Percentiles rank a stretch among this genome's conserved stretches.
Conservation (phyloP, 2,888 invertebrate species). For the Cheilosia impressa region DNA sequence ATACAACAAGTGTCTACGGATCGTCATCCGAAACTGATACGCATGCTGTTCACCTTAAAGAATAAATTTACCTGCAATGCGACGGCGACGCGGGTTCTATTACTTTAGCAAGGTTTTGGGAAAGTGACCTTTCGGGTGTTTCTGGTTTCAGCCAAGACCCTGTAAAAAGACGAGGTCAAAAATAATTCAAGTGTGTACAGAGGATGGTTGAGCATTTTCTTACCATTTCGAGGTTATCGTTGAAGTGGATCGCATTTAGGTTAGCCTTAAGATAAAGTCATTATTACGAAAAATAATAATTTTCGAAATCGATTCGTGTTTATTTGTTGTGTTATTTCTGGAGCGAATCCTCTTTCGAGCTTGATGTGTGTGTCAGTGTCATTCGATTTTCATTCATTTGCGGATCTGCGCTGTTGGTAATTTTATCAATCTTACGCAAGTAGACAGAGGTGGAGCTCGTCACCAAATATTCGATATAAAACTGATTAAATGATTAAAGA, state of each 20-base stretch:
- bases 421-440: no score
- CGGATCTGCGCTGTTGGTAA: no score
- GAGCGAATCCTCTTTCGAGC: not conserved
- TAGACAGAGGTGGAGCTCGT: no score
- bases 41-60: conserved; percentile 10
- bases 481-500: no score
- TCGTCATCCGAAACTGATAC: conserved; percentile 27
- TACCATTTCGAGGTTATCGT: not conserved
- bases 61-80: not conserved
- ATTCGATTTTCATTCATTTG: not conserved
- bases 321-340: not conserved
- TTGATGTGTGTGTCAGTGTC: not conserved
- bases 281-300: not conserved
- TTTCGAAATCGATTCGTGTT: not conserved
- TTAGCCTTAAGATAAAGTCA: not conserved
- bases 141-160: conserved; percentile 46
- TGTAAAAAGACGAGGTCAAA: conserved; percentile 5
- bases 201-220: not conserved
- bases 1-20: conserved; percentile 3
- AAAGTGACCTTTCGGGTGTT: conserved; percentile 46
- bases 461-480: no score
- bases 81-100: not conserved
- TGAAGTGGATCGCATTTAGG: not conserved
- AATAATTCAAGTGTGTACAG: conserved; percentile 1
- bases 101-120: conserved; percentile 15